Conservation (phyloP, 2,113 vertebrate genomes). For the Monopterus albus region DNA sequence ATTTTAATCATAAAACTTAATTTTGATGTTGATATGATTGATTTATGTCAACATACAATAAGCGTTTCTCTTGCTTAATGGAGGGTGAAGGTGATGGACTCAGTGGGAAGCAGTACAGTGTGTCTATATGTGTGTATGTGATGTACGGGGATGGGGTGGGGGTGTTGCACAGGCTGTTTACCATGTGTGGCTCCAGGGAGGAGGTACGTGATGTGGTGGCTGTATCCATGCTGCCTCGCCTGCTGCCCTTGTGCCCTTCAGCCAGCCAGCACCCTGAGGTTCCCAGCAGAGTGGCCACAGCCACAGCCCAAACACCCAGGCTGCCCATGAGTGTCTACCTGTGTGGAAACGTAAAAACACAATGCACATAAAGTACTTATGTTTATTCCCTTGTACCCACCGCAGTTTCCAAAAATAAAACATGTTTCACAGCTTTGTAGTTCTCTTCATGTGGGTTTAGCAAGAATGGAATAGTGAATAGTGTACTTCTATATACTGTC, state of each 20-base stretch:
- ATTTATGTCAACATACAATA: constrained; percentile 18
- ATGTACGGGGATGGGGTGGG: no score
- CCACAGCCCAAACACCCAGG: constrained; percentile 84
- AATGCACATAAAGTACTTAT: constrained; percentile 4
- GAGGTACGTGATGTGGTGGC: constrained; percentile 54
- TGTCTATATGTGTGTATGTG: background rate
- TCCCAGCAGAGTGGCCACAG: constrained; percentile 83
- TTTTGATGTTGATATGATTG: constrained; percentile 2
- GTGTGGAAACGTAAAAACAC: constrained; percentile 48
- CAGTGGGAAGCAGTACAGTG: background rate
- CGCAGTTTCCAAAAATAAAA: constrained; percentile 1
- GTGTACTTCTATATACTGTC: no score
- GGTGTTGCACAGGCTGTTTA: constrained; percentile 65
- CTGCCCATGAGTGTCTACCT: constrained; percentile 86
- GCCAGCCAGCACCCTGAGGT: constrained; percentile 73
- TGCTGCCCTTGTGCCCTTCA: constrained; percentile 83
- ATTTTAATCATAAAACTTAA: no score
- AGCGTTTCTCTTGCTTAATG: constrained; percentile 7
- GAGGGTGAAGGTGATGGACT: constrained; percentile 21
- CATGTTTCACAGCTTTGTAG: no score
- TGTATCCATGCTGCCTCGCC: constrained; percentile 75
- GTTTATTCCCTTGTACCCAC: background rate
- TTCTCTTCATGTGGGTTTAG: background rate
- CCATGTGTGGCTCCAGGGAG: constrained; percentile 75
- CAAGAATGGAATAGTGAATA: background rate